Evolutionary conservation across 2,888 invertebrate genomes (phyloP).

Genomic region (Drosophila leonis): DNA sequence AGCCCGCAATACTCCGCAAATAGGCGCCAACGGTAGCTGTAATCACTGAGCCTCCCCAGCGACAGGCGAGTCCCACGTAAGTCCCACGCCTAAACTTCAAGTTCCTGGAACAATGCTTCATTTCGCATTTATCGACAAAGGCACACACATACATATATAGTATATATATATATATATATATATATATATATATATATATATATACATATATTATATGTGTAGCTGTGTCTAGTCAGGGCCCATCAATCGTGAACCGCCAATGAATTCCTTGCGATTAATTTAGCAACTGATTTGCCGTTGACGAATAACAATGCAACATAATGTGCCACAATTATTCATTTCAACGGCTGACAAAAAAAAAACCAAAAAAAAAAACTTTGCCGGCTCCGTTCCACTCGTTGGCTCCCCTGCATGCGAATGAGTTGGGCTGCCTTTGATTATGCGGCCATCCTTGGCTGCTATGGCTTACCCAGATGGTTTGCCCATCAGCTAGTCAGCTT

Average conservation of each 20-base stretch:
- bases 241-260: constrained; percentile 68
- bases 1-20: constrained; percentile 49
- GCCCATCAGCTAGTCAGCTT: constrained; percentile 14
- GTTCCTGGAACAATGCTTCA: constrained; percentile 49
- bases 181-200: not conserved
- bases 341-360: constrained; percentile 34
- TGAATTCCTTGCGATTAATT: constrained; percentile 78
- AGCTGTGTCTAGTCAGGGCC: constrained; percentile 37
- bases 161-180: not conserved
- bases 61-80: constrained; percentile 3
- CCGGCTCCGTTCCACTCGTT: constrained; percentile 27
- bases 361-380: constrained; percentile 14
- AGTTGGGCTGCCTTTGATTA: constrained; percentile 15
- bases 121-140: constrained; percentile 53
- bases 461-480: constrained; percentile 20
- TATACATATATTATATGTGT: constrained; percentile 4
- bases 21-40: constrained; percentile 60
- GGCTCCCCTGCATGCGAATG: constrained; percentile 28
- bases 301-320: constrained; percentile 79
- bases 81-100: not conserved
- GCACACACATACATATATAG: not conserved
- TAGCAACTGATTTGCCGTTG: constrained; percentile 79
- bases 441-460: not conserved
- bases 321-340: constrained; percentile 78
- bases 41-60: constrained; percentile 55